Evolutionary conservation across 1,140 invertebrate species (phyloP).

Genomic region (Drosophila ambigua): DNA sequence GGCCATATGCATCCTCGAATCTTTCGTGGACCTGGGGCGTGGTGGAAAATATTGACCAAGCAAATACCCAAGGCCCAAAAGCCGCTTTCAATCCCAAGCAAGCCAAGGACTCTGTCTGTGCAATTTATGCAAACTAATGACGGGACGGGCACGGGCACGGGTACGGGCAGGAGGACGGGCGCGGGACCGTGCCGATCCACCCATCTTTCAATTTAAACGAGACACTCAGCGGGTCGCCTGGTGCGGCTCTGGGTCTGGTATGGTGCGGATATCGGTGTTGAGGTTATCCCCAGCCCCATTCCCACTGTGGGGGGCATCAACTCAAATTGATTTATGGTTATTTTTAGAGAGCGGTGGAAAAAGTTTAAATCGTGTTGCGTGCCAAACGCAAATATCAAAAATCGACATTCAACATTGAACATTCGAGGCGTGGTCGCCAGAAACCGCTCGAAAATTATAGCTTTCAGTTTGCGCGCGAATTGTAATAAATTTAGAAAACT

Average conservation of each 20-base stretch:
- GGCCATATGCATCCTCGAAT: constrained; percentile 34
- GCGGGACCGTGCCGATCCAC: neutral
- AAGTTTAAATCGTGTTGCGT: constrained; percentile 79
- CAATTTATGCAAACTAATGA: constrained; percentile 78
- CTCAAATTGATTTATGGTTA: constrained; percentile 80
- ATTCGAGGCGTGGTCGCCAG: constrained; percentile 72
- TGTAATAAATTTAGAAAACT: constrained; percentile 80
- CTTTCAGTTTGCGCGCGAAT: constrained; percentile 79
- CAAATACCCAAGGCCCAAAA: constrained; percentile 50
- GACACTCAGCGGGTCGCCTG: constrained; percentile 44
- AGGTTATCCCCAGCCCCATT: no score
- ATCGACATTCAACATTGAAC: constrained; percentile 71
- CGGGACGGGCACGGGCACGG: no score
- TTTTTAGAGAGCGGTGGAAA: constrained; percentile 58
- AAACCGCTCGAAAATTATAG: constrained; percentile 80
- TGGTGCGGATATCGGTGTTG: no score
- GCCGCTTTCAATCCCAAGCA: constrained; percentile 35
- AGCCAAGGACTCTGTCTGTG: constrained; percentile 63
- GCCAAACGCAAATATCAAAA: constrained; percentile 81
- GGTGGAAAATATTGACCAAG: constrained; percentile 68
- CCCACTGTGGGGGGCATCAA: constrained; percentile 45
- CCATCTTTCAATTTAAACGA: constrained; percentile 65
- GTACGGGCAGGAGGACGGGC: constrained; percentile 9
- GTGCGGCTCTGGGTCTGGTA: neutral
- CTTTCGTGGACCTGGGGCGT: neutral